A percentile compares a stretch with the other conserved stretches of the same genome.
Evolutionary conservation across 2,888 invertebrate species (phyloP).

Genomic region (Lydus trimaculatus): DNA sequence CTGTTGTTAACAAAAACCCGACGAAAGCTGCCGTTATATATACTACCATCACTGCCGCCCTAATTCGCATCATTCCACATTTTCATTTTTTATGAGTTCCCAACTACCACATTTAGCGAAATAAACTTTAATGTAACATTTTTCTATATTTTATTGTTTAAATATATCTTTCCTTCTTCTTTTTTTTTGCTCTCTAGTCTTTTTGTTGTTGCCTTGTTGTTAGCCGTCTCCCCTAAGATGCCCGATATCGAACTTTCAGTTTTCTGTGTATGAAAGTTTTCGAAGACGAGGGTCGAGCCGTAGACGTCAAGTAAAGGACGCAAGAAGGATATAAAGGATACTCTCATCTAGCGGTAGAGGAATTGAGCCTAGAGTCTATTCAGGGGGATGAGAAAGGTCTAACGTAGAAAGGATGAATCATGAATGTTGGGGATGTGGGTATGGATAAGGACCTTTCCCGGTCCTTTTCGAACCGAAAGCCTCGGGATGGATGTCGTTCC

Average conservation of each 20-base stretch:
- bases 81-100: conserved; percentile 41
- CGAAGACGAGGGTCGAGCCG: conserved; percentile 26
- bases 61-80: conserved; percentile 34
- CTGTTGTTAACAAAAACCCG: conserved; percentile 44
- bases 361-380: conserved; percentile 41
- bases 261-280: conserved; percentile 30
- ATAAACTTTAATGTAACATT: not conserved
- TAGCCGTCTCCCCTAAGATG: not conserved
- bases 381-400: conserved; percentile 54
- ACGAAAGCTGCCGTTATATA: conserved; percentile 43
- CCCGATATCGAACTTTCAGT: conserved; percentile 25
- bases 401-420: conserved; percentile 58
- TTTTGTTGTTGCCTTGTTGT: not conserved
- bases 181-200: not conserved
- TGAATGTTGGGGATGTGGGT: conserved; percentile 51
- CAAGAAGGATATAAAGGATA: conserved; percentile 38
- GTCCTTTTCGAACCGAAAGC: conserved; percentile 34
- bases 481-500: conserved; percentile 33
- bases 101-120: not conserved
- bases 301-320: conserved; percentile 32
- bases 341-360: conserved; percentile 34
- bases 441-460: conserved; percentile 55
- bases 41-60: conserved; percentile 20
- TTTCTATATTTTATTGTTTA: not conserved
- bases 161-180: not conserved